Conservation (phyloP, 1,140 invertebrate genomes). For the Leptinotarsa texana region DNA sequence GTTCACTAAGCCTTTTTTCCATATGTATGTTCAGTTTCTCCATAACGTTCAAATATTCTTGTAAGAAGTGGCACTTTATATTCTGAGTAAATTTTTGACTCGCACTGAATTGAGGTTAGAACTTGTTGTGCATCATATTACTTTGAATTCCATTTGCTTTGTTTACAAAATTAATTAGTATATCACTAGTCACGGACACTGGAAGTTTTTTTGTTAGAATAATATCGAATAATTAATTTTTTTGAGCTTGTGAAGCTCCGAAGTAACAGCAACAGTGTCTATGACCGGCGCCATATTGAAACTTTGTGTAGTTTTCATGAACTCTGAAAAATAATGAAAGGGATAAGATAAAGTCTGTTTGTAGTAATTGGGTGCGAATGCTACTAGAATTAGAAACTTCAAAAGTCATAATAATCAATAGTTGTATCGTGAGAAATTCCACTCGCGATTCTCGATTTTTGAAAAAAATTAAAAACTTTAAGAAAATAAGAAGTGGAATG, state of each 20-base stretch:
- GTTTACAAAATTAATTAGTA: neutral
- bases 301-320: too few species aligned
- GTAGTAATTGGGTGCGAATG: too few species aligned
- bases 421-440: too few species aligned
- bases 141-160: conserved; percentile 1
- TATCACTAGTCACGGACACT: too few species aligned
- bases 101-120: neutral
- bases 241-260: neutral
- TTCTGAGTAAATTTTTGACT: neutral
- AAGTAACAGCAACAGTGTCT: neutral
- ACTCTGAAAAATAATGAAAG: too few species aligned
- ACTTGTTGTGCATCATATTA: neutral
- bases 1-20: neutral
- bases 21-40: neutral
- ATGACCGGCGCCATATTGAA: neutral
- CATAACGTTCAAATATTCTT: neutral
- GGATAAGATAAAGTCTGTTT: too few species aligned
- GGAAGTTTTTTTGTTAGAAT: neutral
- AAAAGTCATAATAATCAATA: too few species aligned
- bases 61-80: neutral
- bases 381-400: too few species aligned
- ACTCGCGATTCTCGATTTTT: too few species aligned
- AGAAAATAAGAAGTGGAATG: too few species aligned
- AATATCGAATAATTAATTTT: neutral
- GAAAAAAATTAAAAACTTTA: too few species aligned